Evolutionary conservation across 2,888 invertebrate genomes (phyloP).

Genomic region (Bruchidius siliquastri): DNA sequence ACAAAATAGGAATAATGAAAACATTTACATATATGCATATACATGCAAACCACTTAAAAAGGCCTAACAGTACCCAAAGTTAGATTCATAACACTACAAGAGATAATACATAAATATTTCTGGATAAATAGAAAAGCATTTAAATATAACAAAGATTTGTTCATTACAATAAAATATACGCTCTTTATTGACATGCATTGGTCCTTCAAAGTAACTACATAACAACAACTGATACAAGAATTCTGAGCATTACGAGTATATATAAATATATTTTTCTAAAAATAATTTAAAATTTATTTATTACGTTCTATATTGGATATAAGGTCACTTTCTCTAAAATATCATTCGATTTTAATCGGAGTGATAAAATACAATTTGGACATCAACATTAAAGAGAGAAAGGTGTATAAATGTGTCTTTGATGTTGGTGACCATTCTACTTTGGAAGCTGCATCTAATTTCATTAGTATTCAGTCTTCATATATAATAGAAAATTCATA

Average conservation of each 20-base stretch:
- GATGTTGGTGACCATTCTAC: neutral
- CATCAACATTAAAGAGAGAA: neutral
- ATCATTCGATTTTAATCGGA: neutral
- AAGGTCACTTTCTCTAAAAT: neutral
- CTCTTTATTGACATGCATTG: neutral
- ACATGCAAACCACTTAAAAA: neutral
- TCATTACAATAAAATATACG: neutral
- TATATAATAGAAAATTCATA: neutral
- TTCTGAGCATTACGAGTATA: neutral
- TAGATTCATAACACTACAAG: neutral
- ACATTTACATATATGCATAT: neutral
- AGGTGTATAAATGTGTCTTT: neutral
- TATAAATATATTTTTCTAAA: neutral
- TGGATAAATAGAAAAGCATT: neutral
- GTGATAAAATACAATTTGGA: neutral
- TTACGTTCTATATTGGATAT: neutral
- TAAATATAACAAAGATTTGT: neutral
- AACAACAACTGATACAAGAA: neutral
- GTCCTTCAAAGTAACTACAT: neutral
- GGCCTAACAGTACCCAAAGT: neutral
- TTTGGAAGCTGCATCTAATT: neutral
- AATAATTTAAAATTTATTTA: neutral
- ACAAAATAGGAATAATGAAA: neutral
- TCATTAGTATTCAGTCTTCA: neutral
- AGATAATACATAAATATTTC: neutral